Percentiles rank a stretch among this genome's conserved stretches.
Conservation (phyloP, 2,888 invertebrate genomes). For the Coenonympha arcania region DNA sequence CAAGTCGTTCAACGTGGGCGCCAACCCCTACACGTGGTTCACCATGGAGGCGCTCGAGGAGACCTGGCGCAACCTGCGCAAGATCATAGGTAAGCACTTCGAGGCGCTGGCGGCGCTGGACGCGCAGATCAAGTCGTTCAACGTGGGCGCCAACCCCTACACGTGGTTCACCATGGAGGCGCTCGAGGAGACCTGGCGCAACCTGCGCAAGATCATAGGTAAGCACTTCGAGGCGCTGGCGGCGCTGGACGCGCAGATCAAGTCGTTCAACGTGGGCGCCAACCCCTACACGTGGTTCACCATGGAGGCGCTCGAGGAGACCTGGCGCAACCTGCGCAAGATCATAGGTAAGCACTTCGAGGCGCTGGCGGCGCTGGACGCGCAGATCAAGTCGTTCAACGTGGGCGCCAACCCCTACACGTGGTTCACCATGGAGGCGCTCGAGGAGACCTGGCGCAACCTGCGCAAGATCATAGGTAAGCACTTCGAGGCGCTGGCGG, state of each 20-base stretch:
- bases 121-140: constrained; percentile 98
- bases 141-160: constrained; percentile 99
- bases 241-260: constrained; percentile 96
- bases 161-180: constrained; percentile 99
- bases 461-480: constrained; percentile 99
- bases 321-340: constrained; percentile 98
- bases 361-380: constrained; percentile 95
- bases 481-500: constrained; percentile 97
- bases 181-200: constrained; percentile 98
- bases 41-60: constrained; percentile 99
- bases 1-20: constrained; percentile 98
- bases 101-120: constrained; percentile 96
- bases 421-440: constrained; percentile 99
- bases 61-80: constrained; percentile 98
- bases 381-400: constrained; percentile 98
- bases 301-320: constrained; percentile 99
- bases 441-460: constrained; percentile 99
- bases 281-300: constrained; percentile 99
- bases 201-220: constrained; percentile 99
- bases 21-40: constrained; percentile 99
- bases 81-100: constrained; percentile 99
- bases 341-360: constrained; percentile 99
- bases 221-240: constrained; percentile 98
- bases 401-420: constrained; percentile 99
- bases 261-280: constrained; percentile 98